phyloP scores from a whole-genome alignment of 2,888 invertebrate species.

The Mythimna impura region DNA sequence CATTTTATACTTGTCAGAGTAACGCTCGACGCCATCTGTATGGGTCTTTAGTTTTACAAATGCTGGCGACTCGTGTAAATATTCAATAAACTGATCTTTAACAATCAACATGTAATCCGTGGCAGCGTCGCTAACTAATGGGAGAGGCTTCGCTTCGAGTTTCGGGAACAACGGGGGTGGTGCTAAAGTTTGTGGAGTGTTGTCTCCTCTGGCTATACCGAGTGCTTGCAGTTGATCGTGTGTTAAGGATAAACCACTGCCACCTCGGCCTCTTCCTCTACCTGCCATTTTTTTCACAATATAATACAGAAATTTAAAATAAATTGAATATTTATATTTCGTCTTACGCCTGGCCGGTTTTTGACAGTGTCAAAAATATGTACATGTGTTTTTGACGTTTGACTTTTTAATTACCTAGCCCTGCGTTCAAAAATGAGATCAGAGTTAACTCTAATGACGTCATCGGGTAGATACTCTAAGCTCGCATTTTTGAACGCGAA shows the following conservation, averaged over 20 bases:
- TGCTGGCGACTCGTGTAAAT: slow-evolving; percentile 92
- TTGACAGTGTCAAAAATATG: slow-evolving; percentile 13
- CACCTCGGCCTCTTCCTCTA: slow-evolving; percentile 89
- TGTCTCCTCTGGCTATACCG: slow-evolving; percentile 90
- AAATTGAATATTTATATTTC: not conserved
- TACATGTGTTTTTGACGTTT: slow-evolving; percentile 42
- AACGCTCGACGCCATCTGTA: slow-evolving; percentile 89
- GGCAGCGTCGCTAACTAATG: slow-evolving; percentile 89
- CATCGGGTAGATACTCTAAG: too few species aligned
- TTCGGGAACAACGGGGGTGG: slow-evolving; percentile 91
- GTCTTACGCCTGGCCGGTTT: not conserved
- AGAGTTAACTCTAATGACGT: too few species aligned
- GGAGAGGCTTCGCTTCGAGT: slow-evolving; percentile 90
- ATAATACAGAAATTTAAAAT: slow-evolving; percentile 7
- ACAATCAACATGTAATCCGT: slow-evolving; percentile 93
- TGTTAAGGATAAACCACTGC: slow-evolving; percentile 87
- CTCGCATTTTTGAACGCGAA: too few species aligned
- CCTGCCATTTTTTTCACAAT: slow-evolving; percentile 77
- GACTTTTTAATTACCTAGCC: not conserved
- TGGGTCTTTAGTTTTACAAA: slow-evolving; percentile 88
- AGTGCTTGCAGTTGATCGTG: slow-evolving; percentile 91
- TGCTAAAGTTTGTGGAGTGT: slow-evolving; percentile 86
- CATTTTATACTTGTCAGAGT: slow-evolving; percentile 90
- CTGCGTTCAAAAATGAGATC: too few species aligned
- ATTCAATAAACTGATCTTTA: slow-evolving; percentile 93